Conservation (phyloP, 2,113 vertebrate species). For the Pongo pygmaeus region DNA sequence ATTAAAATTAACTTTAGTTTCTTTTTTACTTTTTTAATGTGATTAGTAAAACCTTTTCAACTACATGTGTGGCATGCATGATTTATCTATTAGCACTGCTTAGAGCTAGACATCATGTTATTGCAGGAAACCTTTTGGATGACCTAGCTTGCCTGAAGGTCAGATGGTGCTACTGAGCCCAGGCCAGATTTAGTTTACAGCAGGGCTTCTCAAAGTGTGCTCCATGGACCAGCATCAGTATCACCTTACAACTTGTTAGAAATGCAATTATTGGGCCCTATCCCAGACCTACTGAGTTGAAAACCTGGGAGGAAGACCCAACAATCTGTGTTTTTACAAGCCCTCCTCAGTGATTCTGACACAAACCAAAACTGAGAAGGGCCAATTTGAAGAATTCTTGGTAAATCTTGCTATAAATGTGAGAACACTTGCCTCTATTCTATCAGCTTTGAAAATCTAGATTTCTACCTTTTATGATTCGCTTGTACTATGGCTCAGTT, state of each 20-base stretch:
- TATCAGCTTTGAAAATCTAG: background rate
- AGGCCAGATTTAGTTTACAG: background rate
- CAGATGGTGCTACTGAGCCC: background rate
- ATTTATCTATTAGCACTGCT: background rate
- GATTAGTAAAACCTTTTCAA: background rate
- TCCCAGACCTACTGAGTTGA: background rate
- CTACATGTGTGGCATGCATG: background rate
- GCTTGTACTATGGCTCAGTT: background rate
- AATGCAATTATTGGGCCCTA: background rate
- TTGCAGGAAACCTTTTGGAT: background rate
- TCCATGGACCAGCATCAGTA: no score
- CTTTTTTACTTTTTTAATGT: background rate
- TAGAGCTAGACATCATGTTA: background rate
- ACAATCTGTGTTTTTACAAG: background rate
- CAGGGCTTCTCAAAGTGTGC: background rate
- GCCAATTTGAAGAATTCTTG: background rate
- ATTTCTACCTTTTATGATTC: background rate
- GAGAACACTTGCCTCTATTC: background rate
- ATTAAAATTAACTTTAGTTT: background rate
- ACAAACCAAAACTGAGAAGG: background rate
- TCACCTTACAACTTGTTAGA: background rate
- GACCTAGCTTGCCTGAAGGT: background rate
- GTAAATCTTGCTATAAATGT: background rate
- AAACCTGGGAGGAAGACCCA: background rate
- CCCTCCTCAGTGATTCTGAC: background rate